These are phyloP conservation scores for Bombycilla garrulus DNA, from an alignment of 2,113 vertebrate species.

Conservation along the genomic window DNA sequence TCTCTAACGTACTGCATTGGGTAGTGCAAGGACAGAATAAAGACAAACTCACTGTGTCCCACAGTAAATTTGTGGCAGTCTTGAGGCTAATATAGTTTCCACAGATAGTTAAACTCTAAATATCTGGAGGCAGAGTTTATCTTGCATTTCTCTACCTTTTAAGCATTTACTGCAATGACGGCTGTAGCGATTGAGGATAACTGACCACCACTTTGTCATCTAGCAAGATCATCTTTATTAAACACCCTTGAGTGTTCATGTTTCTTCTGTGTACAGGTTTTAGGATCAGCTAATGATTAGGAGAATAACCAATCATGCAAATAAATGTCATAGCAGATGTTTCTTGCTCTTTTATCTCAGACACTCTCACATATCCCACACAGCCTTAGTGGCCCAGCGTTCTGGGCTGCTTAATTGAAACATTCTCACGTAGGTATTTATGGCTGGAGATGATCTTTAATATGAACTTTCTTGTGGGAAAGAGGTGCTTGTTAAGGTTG, in stretches of 20 bases:
- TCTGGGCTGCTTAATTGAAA: not conserved
- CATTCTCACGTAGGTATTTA: not conserved
- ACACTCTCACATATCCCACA: not conserved
- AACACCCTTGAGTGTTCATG: not conserved
- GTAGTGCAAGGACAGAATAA: not conserved
- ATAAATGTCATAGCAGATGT: not conserved
- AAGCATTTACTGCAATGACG: not conserved
- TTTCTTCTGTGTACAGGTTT: not conserved
- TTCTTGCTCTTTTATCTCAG: not conserved
- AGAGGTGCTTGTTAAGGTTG: not conserved
- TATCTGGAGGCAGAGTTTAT: not conserved
- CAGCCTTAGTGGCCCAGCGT: not conserved
- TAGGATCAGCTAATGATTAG: not conserved
- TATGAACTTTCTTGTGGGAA: not conserved
- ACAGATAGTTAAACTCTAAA: not conserved
- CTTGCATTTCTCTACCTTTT: not conserved
- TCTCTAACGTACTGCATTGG: not conserved
- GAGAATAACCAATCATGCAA: not conserved
- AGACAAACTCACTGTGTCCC: not conserved
- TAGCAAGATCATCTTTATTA: not conserved
- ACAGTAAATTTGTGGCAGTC: not conserved
- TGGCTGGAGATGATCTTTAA: not conserved
- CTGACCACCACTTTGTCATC: not conserved
- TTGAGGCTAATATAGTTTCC: not conserved
- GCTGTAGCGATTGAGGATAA: not conserved